Percentiles rank a stretch among this genome's conserved stretches.
These are phyloP conservation scores for Catostylus mosaicus DNA, from an alignment of 30 jellyfish, hydroid and myxozoan species.

Conservation along the genomic window DNA sequence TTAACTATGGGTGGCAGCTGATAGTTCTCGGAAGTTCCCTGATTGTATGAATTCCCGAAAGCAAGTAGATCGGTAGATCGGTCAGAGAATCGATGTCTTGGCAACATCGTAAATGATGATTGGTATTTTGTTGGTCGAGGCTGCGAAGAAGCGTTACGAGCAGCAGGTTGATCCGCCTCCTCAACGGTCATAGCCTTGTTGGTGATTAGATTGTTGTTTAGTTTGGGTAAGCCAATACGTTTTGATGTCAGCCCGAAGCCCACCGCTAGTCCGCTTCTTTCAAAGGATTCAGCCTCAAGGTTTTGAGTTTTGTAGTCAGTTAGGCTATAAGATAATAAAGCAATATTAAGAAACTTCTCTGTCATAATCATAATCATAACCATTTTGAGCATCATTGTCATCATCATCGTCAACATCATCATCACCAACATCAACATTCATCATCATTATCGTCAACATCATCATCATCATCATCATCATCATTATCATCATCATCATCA, in stretches of 20 bases:
- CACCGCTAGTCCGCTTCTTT: neutral
- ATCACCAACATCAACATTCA: too few species aligned
- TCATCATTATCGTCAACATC: too few species aligned
- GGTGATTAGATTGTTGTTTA: neutral
- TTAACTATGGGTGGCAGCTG: neutral
- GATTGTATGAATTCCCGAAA: conserved; percentile 2
- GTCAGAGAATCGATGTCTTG: neutral
- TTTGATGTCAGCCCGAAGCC: conserved; percentile 18
- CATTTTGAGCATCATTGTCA: too few species aligned
- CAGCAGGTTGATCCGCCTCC: neutral
- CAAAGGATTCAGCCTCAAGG: too few species aligned
- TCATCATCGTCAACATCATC: too few species aligned
- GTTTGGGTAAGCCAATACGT: conserved; percentile 5
- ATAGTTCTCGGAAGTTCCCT: neutral
- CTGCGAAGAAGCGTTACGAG: neutral
- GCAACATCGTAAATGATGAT: too few species aligned
- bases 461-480: too few species aligned
- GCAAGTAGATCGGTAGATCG: neutral
- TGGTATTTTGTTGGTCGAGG: neutral
- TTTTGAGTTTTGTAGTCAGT: too few species aligned
- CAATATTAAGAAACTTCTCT: too few species aligned
- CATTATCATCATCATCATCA: too few species aligned
- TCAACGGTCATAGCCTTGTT: neutral
- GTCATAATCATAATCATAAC: too few species aligned
- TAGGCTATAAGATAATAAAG: too few species aligned